Evolutionary conservation across 1,140 invertebrate genomes (phyloP), one percentile per base, ranked within the genome.

Genomic region (Leptonema lineaticorne): DNA sequence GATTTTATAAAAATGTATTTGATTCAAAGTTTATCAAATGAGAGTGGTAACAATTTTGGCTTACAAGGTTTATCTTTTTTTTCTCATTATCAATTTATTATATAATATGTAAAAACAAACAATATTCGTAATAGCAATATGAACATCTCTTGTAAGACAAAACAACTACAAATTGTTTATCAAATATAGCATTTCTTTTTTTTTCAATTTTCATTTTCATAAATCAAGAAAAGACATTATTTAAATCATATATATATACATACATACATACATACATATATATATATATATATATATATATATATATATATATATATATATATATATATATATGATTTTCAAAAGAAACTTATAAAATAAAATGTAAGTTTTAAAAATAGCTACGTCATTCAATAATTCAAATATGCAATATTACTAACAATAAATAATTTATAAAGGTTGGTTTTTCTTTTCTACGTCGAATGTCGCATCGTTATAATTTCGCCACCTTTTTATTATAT

Each of bases 1-100:
- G 50, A 53, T 53, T 53, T 53, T 53, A 53, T 53, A 53, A 53
- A 53, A 53, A 53, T 53, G 50, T 53, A 53, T 53, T 53, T 53
- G 50, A 53, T 26, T 53, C 50, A 53, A 53, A 53, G 50, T 53
- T 53, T 48, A 53, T 53, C 50, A 53, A 53, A 53, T 53, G 50
- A 53, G 37, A 41, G 37, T 41, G 37, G 37, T 41, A 41, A 41
- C 37, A 41, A 41, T 41, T 41, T 41, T 41, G 37, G 9, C 37
- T 41, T 41, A 41, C 37, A 41, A 41, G 50, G 50, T 26, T n/a
- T n/a, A n/a, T n/a, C n/a, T n/a, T n/a, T n/a, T n/a, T n/a, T n/a
- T n/a, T n/a, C n/a, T n/a, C n/a, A n/a, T n/a, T n/a, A n/a, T n/a
- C n/a, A n/a, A n/a, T n/a, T n/a, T n/a, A n/a, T n/a, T n/a, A n/a